Evolutionary conservation across 2,888 invertebrate genomes (phyloP).

Genomic region (Drosophila melanosoma): DNA sequence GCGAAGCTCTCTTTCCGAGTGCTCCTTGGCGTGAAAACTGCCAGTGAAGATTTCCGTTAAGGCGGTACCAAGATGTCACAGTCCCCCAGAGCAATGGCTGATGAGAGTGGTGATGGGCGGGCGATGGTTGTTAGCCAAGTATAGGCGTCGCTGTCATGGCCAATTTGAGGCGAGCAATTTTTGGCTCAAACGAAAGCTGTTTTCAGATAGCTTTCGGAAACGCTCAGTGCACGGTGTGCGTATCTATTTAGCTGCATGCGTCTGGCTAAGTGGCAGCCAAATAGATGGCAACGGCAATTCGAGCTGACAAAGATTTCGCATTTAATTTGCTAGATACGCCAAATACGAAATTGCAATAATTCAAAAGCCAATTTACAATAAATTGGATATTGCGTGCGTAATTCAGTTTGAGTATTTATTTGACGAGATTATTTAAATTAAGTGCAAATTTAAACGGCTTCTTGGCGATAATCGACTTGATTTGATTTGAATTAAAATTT

Average conservation of each 20-base stretch:
- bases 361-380: constrained; percentile 22
- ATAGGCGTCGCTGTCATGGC: constrained; percentile 41
- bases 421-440: constrained; percentile 5
- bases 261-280: constrained; percentile 34
- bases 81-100: neutral
- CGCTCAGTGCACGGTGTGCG: constrained; percentile 31
- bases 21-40: constrained; percentile 67
- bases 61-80: constrained; percentile 36
- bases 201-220: constrained; percentile 51
- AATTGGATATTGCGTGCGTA: constrained; percentile 1
- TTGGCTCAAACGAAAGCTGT: constrained; percentile 45
- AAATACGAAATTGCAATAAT: neutral
- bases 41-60: constrained; percentile 65
- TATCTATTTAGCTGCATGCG: constrained; percentile 44
- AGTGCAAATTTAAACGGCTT: neutral
- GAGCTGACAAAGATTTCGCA: constrained; percentile 41
- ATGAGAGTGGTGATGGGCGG: neutral
- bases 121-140: constrained; percentile 5
- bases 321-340: constrained; percentile 2
- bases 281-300: constrained; percentile 25
- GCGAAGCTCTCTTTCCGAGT: constrained; percentile 25
- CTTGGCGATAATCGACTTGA: neutral
- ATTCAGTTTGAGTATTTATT: neutral
- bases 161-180: constrained; percentile 65
- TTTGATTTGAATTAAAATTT: neutral